Percentiles rank a stretch among this genome's conserved stretches.
Conservation (phyloP, 2,888 invertebrate genomes). For the Allygus modestus region DNA sequence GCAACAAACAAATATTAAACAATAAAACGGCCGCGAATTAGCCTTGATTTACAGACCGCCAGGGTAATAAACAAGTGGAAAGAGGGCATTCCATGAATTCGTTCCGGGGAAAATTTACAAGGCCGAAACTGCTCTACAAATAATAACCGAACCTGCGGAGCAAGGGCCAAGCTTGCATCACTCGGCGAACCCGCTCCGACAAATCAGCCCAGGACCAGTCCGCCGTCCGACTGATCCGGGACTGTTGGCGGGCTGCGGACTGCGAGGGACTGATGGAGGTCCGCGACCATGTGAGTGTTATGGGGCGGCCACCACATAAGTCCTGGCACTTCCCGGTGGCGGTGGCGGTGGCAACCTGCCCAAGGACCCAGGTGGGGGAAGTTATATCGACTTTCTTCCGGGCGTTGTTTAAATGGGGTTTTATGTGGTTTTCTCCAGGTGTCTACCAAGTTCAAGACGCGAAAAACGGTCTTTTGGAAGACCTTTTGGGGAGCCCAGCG, state of each 20-base stretch:
- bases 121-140: slow-evolving; percentile 41
- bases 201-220: slow-evolving; percentile 23
- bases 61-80: slow-evolving; percentile 10
- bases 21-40: neutral
- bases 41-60: neutral
- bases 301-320: slow-evolving; percentile 20
- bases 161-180: slow-evolving; percentile 32
- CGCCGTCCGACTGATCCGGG: neutral
- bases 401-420: neutral
- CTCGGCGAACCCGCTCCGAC: slow-evolving; percentile 1
- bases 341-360: slow-evolving; percentile 17
- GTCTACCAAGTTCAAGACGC: too few species aligned
- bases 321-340: neutral
- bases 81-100: slow-evolving; percentile 23
- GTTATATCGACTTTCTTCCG: neutral
- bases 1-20: too few species aligned
- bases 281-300: slow-evolving; percentile 10
- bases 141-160: slow-evolving; percentile 28
- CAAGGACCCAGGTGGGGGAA: neutral
- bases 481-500: too few species aligned
- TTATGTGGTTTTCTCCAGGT: neutral
- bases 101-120: neutral
- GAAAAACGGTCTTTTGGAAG: too few species aligned
- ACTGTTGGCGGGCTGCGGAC: neutral
- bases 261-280: neutral